phyloP scores from a whole-genome alignment of 2,113 vertebrate genomes.

The Machaerirhynchus nigripectus region DNA sequence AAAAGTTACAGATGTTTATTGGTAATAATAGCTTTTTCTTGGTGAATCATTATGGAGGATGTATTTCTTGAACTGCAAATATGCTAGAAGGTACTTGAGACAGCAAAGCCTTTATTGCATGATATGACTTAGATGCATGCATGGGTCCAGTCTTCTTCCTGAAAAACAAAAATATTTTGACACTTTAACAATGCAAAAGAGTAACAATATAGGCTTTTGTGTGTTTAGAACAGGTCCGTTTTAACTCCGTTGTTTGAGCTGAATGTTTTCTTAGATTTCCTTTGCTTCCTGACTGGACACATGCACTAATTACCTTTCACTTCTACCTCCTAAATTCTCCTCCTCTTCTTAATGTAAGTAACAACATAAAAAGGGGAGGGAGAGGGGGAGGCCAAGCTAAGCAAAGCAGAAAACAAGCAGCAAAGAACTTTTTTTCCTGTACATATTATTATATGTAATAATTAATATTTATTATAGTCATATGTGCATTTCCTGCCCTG shows the following conservation, averaged over 20 bases:
- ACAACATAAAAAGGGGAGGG: conserved; percentile 23
- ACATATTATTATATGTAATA: neutral
- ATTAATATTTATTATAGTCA: neutral
- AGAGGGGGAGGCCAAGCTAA: conserved; percentile 30
- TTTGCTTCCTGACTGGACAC: conserved; percentile 30
- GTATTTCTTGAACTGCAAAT: neutral
- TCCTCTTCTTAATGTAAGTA: conserved; percentile 76
- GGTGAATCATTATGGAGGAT: neutral
- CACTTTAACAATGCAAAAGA: neutral
- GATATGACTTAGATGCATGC: neutral
- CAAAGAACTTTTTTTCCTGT: neutral
- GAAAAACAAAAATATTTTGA: neutral
- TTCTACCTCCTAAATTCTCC: conserved; percentile 67
- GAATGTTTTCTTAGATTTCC: conserved; percentile 52
- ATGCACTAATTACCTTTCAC: conserved; percentile 64
- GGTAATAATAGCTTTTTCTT: neutral
- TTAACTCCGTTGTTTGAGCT: conserved; percentile 40
- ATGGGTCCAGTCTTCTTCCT: conserved; percentile 24
- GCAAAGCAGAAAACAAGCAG: neutral
- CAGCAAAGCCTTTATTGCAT: neutral
- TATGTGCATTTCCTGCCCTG: conserved; percentile 29
- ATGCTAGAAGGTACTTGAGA: neutral
- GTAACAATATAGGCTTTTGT: neutral
- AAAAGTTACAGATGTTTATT: neutral
- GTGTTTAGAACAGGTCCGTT: neutral